Percentiles rank a stretch among this genome's conserved stretches.
These are phyloP conservation scores for Cantharis rustica DNA, from an alignment of 2,888 invertebrate genomes.

Conservation along the genomic window DNA sequence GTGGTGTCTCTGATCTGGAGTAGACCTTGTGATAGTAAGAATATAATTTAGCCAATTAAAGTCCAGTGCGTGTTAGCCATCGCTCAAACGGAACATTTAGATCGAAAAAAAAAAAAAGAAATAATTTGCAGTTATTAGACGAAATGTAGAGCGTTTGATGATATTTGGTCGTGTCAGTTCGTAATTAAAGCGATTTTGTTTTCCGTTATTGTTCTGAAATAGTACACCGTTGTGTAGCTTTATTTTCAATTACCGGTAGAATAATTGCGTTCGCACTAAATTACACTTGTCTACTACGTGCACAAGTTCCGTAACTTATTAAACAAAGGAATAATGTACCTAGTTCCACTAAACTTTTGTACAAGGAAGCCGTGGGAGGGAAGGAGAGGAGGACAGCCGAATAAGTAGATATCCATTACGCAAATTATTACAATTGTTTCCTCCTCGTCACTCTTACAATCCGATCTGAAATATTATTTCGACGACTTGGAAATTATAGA, in stretches of 20 bases:
- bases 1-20: too few relatives aligned
- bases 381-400: not conserved
- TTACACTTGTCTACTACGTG: conserved; percentile 14
- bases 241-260: conserved; percentile 14
- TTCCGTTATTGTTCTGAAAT: not conserved
- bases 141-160: not conserved
- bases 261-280: conserved; percentile 13
- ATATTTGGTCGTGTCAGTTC: not conserved
- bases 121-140: not conserved
- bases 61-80: not conserved
- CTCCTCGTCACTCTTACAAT: not conserved
- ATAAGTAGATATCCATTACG: not conserved
- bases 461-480: not conserved
- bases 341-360: not conserved
- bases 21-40: too few relatives aligned
- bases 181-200: not conserved
- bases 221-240: conserved; percentile 1
- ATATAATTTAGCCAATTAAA: too few relatives aligned
- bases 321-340: conserved; percentile 11
- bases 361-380: not conserved
- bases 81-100: not conserved
- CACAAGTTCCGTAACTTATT: conserved; percentile 13
- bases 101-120: not conserved
- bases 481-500: not conserved
- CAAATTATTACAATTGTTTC: conserved; percentile 2